Evolutionary conservation across 2,797 vertebrate species (phyloP).

Genomic region (Lacerta viridis): DNA sequence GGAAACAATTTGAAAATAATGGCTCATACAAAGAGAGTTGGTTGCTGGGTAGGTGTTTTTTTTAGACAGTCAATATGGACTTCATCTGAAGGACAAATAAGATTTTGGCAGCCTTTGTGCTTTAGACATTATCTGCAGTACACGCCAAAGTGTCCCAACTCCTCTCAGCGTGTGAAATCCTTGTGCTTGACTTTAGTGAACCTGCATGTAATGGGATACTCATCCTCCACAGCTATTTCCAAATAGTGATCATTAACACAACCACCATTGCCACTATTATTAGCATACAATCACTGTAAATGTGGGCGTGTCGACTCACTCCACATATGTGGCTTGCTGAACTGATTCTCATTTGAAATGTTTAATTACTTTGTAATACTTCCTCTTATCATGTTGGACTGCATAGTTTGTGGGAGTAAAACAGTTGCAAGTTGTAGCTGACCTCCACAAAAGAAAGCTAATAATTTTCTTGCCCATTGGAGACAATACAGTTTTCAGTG

Average conservation of each 20-base stretch:
- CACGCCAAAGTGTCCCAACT: background rate
- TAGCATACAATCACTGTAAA: background rate
- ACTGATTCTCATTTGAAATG: constrained; percentile 35
- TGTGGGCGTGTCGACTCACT: background rate
- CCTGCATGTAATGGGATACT: constrained; percentile 37
- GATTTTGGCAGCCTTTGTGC: constrained; percentile 77
- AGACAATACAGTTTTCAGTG: constrained; percentile 6
- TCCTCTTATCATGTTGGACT: background rate
- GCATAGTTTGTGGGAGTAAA: background rate
- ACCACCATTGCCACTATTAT: background rate
- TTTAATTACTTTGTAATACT: constrained; percentile 12
- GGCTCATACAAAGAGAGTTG: constrained; percentile 85
- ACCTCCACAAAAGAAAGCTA: background rate
- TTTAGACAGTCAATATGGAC: constrained; percentile 92
- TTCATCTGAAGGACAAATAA: constrained; percentile 94
- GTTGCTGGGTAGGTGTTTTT: background rate
- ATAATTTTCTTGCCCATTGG: constrained; percentile 5
- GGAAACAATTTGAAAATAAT: constrained; percentile 99
- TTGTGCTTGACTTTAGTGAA: constrained; percentile 46
- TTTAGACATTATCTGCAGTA: constrained; percentile 76
- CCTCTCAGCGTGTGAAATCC: constrained; percentile 47
- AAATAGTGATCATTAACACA: background rate
- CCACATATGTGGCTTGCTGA: constrained; percentile 31
- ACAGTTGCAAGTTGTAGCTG: background rate
- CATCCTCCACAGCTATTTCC: constrained; percentile 31